phyloP scores from a whole-genome alignment of 2,888 invertebrate genomes.

The Prosapia bicincta region DNA sequence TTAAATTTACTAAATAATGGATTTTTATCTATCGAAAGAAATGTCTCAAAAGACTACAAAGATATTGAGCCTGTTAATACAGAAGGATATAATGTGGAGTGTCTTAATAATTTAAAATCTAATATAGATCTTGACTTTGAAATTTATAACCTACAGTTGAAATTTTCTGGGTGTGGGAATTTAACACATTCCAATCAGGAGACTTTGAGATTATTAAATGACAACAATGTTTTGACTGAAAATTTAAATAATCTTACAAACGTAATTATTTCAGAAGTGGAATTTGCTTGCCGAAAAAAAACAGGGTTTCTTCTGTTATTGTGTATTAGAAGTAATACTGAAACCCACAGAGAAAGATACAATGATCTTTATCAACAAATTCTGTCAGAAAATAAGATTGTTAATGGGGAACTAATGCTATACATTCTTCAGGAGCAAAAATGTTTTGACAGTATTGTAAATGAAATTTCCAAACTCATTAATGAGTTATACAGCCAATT shows the following conservation, averaged over 20 bases:
- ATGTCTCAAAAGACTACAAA: not conserved
- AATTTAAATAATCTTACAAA: not conserved
- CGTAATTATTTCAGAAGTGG: not conserved
- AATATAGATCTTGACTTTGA: not conserved
- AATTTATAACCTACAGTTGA: not conserved
- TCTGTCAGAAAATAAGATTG: not conserved
- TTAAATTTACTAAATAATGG: not conserved
- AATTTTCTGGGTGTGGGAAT: not conserved
- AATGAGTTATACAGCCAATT: not conserved
- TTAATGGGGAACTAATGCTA: not conserved
- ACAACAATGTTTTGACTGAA: not conserved
- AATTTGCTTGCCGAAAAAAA: not conserved
- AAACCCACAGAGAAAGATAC: not conserved
- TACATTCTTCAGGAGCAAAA: not conserved
- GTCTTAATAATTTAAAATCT: not conserved
- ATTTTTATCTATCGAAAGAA: not conserved
- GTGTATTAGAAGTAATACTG: not conserved
- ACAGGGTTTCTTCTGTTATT: not conserved
- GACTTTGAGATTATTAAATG: not conserved
- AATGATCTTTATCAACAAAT: not conserved
- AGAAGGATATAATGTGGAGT: not conserved
- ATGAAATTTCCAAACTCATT: not conserved
- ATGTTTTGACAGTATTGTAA: not conserved
- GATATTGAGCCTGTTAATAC: not conserved
- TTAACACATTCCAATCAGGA: not conserved